Evolutionary conservation across 2,888 invertebrate species (phyloP).

Genomic region (Apotomis capreana): DNA sequence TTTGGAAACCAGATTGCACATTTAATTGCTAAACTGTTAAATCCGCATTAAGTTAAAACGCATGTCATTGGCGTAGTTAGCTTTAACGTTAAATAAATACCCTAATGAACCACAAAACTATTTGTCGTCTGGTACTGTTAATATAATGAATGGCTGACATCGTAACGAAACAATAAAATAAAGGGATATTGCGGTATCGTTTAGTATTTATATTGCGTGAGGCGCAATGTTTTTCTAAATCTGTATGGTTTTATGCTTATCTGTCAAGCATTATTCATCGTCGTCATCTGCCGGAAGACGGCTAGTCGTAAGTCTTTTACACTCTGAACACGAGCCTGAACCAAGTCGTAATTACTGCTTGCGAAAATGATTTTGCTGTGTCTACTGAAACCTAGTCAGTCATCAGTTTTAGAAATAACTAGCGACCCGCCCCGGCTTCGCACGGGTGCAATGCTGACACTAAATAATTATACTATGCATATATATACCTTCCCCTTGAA

Average conservation of each 20-base stretch:
- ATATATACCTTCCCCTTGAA: no score
- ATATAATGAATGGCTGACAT: neutral
- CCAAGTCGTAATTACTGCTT: no score
- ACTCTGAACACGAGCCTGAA: no score
- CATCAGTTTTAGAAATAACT: no score
- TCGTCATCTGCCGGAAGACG: no score
- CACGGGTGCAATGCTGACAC: no score
- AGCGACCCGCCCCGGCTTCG: no score
- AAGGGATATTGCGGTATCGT: neutral
- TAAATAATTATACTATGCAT: no score
- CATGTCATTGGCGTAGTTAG: neutral
- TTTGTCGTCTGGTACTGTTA: neutral
- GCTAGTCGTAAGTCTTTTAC: no score
- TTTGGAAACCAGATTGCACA: conserved; percentile 8
- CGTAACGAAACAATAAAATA: neutral
- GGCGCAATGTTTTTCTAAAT: neutral
- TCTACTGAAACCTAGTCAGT: no score
- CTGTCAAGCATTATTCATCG: no score
- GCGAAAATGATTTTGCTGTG: no score
- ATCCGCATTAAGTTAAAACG: conserved; percentile 3
- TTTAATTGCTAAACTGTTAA: conserved; percentile 12
- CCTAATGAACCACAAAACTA: neutral
- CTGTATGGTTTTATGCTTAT: neutral
- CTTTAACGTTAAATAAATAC: conserved; percentile 1
- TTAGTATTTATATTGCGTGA: neutral